Evolutionary conservation across 1,140 invertebrate genomes (phyloP).

Genomic region (Amphibalanus amphitrite): DNA sequence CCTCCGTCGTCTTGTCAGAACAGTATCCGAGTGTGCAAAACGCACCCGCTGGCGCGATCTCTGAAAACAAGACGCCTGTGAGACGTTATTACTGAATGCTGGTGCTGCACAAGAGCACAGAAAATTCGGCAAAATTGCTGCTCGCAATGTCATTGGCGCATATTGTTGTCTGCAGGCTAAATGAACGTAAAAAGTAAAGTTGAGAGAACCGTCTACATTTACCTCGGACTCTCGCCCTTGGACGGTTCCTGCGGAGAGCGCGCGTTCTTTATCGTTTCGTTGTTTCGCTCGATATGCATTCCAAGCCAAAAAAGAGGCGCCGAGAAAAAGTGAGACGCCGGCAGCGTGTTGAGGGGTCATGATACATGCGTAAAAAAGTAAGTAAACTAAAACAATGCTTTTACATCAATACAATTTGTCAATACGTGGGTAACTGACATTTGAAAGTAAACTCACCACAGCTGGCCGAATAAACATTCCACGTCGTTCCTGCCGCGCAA

Average conservation of each 20-base stretch:
- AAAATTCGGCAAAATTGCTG: no score
- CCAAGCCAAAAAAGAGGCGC: background rate
- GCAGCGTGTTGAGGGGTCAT: background rate
- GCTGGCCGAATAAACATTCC: background rate
- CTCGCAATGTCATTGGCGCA: no score
- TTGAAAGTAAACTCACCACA: background rate
- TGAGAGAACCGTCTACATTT: background rate
- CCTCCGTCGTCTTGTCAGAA: background rate
- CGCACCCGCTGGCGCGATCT: background rate
- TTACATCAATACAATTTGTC: background rate
- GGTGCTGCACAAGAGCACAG: no score
- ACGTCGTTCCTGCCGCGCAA: no score
- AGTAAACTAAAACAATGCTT: background rate
- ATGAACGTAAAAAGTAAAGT: background rate
- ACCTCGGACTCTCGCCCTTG: background rate
- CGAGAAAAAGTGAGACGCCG: background rate
- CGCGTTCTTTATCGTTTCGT: background rate
- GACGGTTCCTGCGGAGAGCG: background rate
- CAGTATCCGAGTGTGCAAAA: background rate
- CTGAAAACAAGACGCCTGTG: background rate
- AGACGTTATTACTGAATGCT: no score
- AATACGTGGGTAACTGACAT: background rate
- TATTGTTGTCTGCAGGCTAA: no score
- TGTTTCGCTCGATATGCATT: background rate
- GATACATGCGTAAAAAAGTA: background rate